These are phyloP conservation scores for Pentamera pediparva DNA, from an alignment of 53 echinoderm and acorn worm species.

Conservation along the genomic window DNA sequence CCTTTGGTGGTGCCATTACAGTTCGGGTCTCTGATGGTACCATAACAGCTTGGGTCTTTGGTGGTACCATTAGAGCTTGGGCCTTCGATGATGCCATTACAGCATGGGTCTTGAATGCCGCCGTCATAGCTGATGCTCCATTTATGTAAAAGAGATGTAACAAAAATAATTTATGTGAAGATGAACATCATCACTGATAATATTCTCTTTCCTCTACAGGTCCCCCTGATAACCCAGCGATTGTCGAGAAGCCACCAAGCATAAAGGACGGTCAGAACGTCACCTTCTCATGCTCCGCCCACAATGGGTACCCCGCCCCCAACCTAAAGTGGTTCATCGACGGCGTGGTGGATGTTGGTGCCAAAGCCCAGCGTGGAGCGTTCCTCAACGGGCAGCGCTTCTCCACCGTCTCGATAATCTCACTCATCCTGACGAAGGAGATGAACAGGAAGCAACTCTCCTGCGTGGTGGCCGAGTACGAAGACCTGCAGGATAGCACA, in stretches of 20 bases:
- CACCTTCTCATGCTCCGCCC: constrained; percentile 3
- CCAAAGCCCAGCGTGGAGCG: background rate
- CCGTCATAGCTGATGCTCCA: too few species aligned
- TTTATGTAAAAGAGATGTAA: too few species aligned
- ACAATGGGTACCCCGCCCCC: constrained; percentile 22
- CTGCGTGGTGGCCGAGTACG: constrained; percentile 16
- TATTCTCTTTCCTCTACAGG: background rate
- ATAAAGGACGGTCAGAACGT: constrained; percentile 7
- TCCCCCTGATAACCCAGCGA: constrained; percentile 17
- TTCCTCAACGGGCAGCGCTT: background rate
- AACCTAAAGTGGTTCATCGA: constrained; percentile 16
- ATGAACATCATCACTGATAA: too few species aligned
- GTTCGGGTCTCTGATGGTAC: too few species aligned
- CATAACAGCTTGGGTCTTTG: too few species aligned
- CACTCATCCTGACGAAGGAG: background rate
- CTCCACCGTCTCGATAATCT: background rate
- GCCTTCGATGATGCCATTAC: too few species aligned
- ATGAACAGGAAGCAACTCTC: constrained; percentile 1
- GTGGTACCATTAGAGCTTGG: too few species aligned
- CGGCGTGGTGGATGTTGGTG: background rate
- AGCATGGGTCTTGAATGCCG: too few species aligned
- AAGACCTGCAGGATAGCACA: background rate
- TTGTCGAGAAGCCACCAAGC: background rate
- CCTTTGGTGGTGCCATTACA: too few species aligned
- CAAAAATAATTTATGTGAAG: too few species aligned